A percentile compares a stretch with the other conserved stretches of the same genome.
Conservation (phyloP, 2,888 invertebrate genomes). For the Noctuana brunneofusca region DNA sequence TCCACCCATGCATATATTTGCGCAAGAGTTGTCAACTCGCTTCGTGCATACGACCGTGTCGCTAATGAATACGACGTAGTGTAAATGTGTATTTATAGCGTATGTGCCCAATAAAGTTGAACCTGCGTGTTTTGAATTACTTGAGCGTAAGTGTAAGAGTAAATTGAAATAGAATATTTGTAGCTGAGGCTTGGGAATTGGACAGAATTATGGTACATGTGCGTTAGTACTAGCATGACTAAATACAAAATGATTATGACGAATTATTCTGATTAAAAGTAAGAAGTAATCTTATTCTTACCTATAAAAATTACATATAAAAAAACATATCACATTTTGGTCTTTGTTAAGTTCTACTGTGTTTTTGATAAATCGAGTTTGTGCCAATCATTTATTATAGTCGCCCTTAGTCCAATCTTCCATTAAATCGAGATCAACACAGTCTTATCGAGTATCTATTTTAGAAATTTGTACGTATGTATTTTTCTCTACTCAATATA, state of each 20-base stretch:
- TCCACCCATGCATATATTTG: slow-evolving; percentile 41
- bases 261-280: too few relatives aligned
- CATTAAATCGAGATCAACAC: too few relatives aligned
- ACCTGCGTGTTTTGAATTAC: slow-evolving; percentile 30
- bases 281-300: too few relatives aligned
- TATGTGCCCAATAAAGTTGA: slow-evolving; percentile 25
- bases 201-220: neutral
- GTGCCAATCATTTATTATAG: too few relatives aligned
- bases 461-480: too few relatives aligned
- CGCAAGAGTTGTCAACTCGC: slow-evolving; percentile 49
- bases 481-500: too few relatives aligned
- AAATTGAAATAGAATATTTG: slow-evolving; percentile 25
- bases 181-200: neutral
- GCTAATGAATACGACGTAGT: slow-evolving; percentile 28
- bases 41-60: slow-evolving; percentile 32
- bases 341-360: too few relatives aligned
- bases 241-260: neutral
- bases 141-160: slow-evolving; percentile 17
- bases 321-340: too few relatives aligned
- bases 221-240: neutral
- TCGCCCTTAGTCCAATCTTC: too few relatives aligned
- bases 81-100: slow-evolving; percentile 28
- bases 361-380: too few relatives aligned
- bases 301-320: too few relatives aligned
- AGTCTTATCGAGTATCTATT: too few relatives aligned